phyloP scores from a whole-genome alignment of 2,888 invertebrate species.

The Drosophila silvestris region DNA sequence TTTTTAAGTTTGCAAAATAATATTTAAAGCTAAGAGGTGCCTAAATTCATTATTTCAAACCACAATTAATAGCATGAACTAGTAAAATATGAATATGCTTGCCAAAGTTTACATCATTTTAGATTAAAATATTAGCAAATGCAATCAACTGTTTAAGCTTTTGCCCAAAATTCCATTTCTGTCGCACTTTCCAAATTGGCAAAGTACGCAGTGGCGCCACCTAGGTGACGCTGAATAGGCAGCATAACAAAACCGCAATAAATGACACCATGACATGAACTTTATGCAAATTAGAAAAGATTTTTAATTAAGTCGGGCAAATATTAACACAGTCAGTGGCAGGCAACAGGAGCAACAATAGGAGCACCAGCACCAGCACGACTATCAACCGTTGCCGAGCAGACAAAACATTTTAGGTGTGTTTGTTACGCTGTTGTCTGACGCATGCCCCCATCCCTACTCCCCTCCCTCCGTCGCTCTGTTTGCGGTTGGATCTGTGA shows the following conservation, averaged over 20 bases:
- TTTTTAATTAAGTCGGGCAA: slow-evolving; percentile 83
- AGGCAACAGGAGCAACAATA: neutral
- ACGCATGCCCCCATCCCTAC: slow-evolving; percentile 3
- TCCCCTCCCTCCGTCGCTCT: neutral
- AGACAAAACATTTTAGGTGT: slow-evolving; percentile 48
- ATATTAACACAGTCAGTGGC: slow-evolving; percentile 72
- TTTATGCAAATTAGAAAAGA: slow-evolving; percentile 80
- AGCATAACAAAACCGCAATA: slow-evolving; percentile 48
- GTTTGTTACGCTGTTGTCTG: slow-evolving; percentile 17
- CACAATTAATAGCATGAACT: neutral
- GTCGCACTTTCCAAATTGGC: neutral
- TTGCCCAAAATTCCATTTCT: neutral
- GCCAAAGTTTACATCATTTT: too few species aligned
- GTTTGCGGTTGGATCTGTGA: slow-evolving; percentile 40
- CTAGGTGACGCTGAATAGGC: slow-evolving; percentile 6
- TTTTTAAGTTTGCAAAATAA: neutral
- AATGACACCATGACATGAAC: slow-evolving; percentile 63
- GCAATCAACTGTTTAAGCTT: neutral
- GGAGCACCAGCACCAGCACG: neutral
- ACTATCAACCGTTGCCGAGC: neutral
- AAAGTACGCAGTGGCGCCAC: slow-evolving; percentile 21
- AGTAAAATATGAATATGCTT: neutral
- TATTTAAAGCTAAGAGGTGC: neutral
- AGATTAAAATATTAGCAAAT: neutral
- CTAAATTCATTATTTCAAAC: neutral